Evolutionary conservation across 2,113 vertebrate species (phyloP), one percentile per base, ranked within the genome.

Genomic region (Pithys albifrons): DNA sequence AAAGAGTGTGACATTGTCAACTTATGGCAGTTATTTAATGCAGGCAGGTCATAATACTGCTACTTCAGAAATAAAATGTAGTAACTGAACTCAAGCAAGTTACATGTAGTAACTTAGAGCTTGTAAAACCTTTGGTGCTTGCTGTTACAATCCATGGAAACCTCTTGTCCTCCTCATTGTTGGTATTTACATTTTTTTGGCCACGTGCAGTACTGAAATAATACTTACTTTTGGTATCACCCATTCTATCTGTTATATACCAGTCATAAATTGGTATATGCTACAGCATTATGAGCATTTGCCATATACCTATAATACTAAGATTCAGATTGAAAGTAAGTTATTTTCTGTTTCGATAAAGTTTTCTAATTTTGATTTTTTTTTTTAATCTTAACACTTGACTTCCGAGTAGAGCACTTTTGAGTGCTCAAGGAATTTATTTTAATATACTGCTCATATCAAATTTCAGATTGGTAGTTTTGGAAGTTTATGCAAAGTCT

Each of bases 151-250:
- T 57, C 55, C 12, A 2, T 58, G 62, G 37, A 58, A 65, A 65
- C 59, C 48, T 78, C 28, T 88, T 95, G 71, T 90, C 33, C 18
- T 77, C 58, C 49, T 33, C 23, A 4, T 11, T 86, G 80, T 71
- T 88, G 79, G 54, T 94, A 86, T 73, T 92, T 96, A 95, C 74
- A 92, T 71, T 86, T 64, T 64, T 92, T 92, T n/a, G 91, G 94
- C 95, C 96, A 97, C 43, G 87, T 98, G 97, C 96, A 98, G 77
- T 94, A 61, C 57, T 96, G 88, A 96, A 95, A 96, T 97, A 95
- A 94, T 96, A 97, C 95, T 93, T 93, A 80, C 90, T 98, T 98
- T 98, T 98, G 95, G 92, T 97, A 96, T 98, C 98, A 97, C 96
- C 94, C 88, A 69, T 96, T 98, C 97, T 95, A 97, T 98, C 98